phyloP scores from a whole-genome alignment of 2,888 invertebrate genomes.

The Cyrtodaria siliqua region DNA sequence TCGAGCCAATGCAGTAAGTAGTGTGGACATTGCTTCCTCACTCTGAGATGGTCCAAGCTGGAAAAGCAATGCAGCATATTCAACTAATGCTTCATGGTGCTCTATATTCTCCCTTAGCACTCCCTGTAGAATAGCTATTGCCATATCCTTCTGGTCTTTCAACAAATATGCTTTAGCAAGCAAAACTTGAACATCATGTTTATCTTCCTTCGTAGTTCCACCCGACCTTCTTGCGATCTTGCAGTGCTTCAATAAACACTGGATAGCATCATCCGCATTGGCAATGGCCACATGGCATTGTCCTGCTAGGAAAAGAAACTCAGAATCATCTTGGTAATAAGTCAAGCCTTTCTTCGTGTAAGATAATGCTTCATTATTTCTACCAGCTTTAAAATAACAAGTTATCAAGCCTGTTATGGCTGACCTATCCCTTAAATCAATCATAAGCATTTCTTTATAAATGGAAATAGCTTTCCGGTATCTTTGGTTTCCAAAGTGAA shows the following conservation, averaged over 20 bases:
- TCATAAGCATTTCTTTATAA: constrained; percentile 54
- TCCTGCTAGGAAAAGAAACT: constrained; percentile 31
- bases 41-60: constrained; percentile 52
- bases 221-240: constrained; percentile 52
- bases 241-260: constrained; percentile 50
- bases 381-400: constrained; percentile 57
- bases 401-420: constrained; percentile 52
- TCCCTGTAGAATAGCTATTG: constrained; percentile 65
- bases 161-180: constrained; percentile 64
- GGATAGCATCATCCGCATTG: constrained; percentile 57
- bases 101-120: constrained; percentile 62
- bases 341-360: constrained; percentile 37
- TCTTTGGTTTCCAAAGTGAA: constrained; percentile 49
- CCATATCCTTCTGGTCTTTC: constrained; percentile 67
- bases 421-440: constrained; percentile 23
- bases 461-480: constrained; percentile 59
- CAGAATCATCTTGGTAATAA: constrained; percentile 28
- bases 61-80: constrained; percentile 62
- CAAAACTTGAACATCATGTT: constrained; percentile 63
- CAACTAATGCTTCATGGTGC: constrained; percentile 60
- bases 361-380: constrained; percentile 45
- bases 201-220: constrained; percentile 39
- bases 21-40: constrained; percentile 63
- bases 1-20: constrained; percentile 57
- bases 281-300: constrained; percentile 48